phyloP scores from a whole-genome alignment of 2,113 vertebrate species.

The Lontra canadensis region DNA sequence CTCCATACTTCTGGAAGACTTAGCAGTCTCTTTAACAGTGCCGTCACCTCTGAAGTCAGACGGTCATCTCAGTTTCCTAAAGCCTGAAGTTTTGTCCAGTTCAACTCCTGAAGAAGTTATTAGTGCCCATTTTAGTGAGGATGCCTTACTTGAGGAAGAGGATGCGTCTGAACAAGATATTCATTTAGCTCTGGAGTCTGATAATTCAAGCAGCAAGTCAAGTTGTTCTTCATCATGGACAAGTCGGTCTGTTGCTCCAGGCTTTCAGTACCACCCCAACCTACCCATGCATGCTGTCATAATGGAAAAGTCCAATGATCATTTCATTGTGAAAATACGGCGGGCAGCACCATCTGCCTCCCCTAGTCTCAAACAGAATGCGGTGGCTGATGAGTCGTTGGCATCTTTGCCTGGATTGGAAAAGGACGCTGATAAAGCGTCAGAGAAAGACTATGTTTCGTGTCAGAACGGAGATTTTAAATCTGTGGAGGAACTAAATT shows the following conservation, averaged over 20 bases:
- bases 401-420: conserved; percentile 45
- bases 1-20: conserved; percentile 94
- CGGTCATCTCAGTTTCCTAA: conserved; percentile 95
- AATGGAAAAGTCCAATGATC: conserved; percentile 97
- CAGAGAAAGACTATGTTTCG: conserved; percentile 61
- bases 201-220: conserved; percentile 93
- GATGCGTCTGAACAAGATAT: conserved; percentile 96
- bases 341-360: conserved; percentile 82
- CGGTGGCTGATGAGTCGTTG: conserved; percentile 49
- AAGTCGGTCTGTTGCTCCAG: conserved; percentile 72
- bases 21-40: conserved; percentile 96
- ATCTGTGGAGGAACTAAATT: conserved; percentile 38
- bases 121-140: conserved; percentile 93
- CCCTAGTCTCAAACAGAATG: conserved; percentile 59
- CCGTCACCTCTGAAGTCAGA: conserved; percentile 98
- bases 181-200: conserved; percentile 95
- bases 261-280: conserved; percentile 91
- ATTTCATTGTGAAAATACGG: conserved; percentile 96
- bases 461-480: conserved; percentile 39
- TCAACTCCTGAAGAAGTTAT: conserved; percentile 91
- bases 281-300: conserved; percentile 96
- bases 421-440: conserved; percentile 61
- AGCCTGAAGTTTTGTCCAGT: conserved; percentile 82
- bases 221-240: conserved; percentile 86
- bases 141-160: conserved; percentile 93